phyloP scores from a whole-genome alignment of 2,888 invertebrate genomes.

The Watsonalla binaria region DNA sequence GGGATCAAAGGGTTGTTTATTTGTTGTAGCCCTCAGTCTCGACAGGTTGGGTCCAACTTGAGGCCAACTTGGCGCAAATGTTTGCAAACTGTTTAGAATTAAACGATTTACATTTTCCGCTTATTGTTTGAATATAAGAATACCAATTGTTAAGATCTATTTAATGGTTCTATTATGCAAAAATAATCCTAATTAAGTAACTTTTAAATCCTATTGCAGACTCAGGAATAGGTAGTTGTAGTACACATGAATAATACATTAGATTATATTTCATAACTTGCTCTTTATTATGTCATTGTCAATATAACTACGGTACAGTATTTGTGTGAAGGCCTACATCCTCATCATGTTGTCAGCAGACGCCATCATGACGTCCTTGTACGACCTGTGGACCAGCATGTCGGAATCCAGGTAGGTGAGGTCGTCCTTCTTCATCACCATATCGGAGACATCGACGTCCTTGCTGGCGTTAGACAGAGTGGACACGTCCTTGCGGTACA shows the following conservation, averaged over 20 bases:
- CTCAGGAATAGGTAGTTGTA: not conserved
- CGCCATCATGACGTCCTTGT: constrained; percentile 65
- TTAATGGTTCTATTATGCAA: not conserved
- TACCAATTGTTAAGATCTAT: too few species aligned
- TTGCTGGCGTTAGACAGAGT: constrained; percentile 48
- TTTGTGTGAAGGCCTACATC: constrained; percentile 30
- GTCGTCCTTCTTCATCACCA: constrained; percentile 67
- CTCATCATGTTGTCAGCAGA: constrained; percentile 55
- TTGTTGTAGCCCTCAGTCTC: not conserved
- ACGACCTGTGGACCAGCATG: constrained; percentile 53
- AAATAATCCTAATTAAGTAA: too few species aligned
- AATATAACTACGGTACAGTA: constrained; percentile 15
- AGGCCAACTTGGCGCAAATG: not conserved
- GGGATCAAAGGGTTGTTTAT: not conserved
- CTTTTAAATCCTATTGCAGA: too few species aligned
- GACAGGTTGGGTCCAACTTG: not conserved
- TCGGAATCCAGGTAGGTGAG: constrained; percentile 61
- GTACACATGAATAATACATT: not conserved
- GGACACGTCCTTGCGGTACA: constrained; percentile 79
- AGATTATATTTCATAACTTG: constrained; percentile 7
- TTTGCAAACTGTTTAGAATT: not conserved
- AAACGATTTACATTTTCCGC: not conserved
- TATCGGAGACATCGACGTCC: constrained; percentile 53
- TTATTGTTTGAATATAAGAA: constrained; percentile 4
- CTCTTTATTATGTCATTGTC: constrained; percentile 10